Conservation (phyloP, 1,140 invertebrate genomes). For the Eumaeus atala region DNA sequence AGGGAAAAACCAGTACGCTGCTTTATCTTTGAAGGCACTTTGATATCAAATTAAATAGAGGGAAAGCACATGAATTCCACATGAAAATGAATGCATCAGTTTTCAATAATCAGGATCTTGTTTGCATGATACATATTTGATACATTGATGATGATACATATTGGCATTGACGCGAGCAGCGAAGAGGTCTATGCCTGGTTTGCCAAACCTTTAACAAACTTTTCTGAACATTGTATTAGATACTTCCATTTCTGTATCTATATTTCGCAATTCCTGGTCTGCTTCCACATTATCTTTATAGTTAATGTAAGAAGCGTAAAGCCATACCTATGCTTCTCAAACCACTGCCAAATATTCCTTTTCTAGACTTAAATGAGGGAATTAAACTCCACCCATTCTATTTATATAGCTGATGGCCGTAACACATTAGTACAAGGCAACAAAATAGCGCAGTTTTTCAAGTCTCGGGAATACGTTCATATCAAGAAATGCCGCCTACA, state of each 20-base stretch:
- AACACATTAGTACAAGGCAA: background rate
- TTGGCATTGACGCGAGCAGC: slow-evolving; percentile 1
- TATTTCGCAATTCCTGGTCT: slow-evolving; percentile 12
- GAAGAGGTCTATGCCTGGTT: background rate
- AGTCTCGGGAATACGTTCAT: background rate
- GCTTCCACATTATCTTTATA: slow-evolving; percentile 8
- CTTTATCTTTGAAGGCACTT: slow-evolving; percentile 7
- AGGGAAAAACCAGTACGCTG: background rate
- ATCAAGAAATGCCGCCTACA: background rate
- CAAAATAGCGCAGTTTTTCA: background rate
- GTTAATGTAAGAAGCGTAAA: slow-evolving; percentile 14
- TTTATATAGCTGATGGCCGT: slow-evolving; percentile 3
- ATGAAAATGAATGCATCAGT: background rate
- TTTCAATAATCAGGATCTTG: background rate
- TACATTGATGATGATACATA: no score
- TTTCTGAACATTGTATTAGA: background rate
- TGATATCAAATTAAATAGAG: background rate
- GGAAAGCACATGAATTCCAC: slow-evolving; percentile 6
- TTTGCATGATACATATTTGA: background rate
- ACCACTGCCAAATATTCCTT: background rate
- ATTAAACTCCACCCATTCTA: slow-evolving; percentile 9
- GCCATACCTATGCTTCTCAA: background rate
- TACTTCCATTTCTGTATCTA: slow-evolving; percentile 20
- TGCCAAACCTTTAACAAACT: background rate
- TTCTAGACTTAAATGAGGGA: background rate